Conservation (phyloP, 1,140 invertebrate species). For the Tetraneura akinire region DNA sequence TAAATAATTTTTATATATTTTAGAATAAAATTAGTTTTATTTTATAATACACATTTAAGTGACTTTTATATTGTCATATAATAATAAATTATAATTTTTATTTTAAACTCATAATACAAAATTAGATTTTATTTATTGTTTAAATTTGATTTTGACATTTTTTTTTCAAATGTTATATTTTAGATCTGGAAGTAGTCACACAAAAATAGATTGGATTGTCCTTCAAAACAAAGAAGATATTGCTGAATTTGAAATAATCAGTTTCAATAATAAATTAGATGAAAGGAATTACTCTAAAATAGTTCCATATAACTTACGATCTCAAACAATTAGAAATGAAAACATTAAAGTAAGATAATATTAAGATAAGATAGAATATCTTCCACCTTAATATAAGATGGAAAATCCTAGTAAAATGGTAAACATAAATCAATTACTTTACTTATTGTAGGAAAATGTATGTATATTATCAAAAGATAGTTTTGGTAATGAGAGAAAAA, state of each 20-base stretch:
- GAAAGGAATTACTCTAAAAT: conserved; percentile 27
- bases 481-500: conserved; percentile 36
- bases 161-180: background rate
- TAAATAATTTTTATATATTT: too few relatives aligned
- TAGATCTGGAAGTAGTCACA: background rate
- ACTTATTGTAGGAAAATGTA: conserved; percentile 26
- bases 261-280: background rate
- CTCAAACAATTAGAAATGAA: conserved; percentile 9
- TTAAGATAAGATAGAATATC: background rate
- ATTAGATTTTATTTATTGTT: background rate
- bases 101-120: too few relatives aligned
- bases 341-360: conserved; percentile 13
- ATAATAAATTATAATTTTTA: too few relatives aligned
- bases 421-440: background rate
- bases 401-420: background rate
- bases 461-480: conserved; percentile 39
- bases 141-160: background rate
- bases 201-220: conserved; percentile 32
- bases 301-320: conserved; percentile 39
- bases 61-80: too few relatives aligned
- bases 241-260: conserved; percentile 42
- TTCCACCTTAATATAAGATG: background rate
- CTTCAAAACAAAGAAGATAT: conserved; percentile 46
- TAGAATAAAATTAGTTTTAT: too few relatives aligned
- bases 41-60: too few relatives aligned